Base-by-base conservation (phyloP, 2,797 vertebrate species). In the Sebastes jordani region DNA sequence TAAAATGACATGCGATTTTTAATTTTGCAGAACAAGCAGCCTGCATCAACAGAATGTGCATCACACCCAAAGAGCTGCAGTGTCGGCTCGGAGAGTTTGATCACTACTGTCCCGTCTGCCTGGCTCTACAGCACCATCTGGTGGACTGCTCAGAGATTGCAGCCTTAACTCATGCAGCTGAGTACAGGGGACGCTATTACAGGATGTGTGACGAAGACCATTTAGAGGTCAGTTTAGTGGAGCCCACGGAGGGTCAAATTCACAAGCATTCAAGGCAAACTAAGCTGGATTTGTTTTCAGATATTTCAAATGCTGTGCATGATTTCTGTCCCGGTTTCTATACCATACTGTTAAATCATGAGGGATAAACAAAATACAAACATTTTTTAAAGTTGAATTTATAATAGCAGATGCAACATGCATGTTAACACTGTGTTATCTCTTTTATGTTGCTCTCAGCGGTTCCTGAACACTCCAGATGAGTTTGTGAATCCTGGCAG, bases 101-200 rank as follows among this genome's bases (percentile, higher is more conserved):
- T 7, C 96, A 96, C 27, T 98, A 97, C 89, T 99, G 98, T 81
- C 97, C 98, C 0, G 96, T 99, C 75, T 98, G 96, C 86, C 92
- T 99, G 77, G 97, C 96, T 84, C 96, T 97, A 73, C 92, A 93
- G 7, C 30, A 81, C 2, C 97, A 99, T 85, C 86, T 99, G 61
- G 81, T 96, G 69, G 97, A 99, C 80, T 96, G 96, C 86, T 97
- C 97, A 23, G 78, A 74, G 67, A 90, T 62, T 2, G 22, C 83
- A 1, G 96, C 95, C 5, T 56, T 98, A 90, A 94, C 94, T 86
- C 93, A 97, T 80, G 94, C 96, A 5, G 97, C 97, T 22, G 97
- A 98, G 83, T 97, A 97, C 92, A 95, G 86, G 69, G 96, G 94
- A 11, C 91, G 71, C 62, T 99, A 97, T 85, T 99, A 98, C 94